phyloP scores from a whole-genome alignment of 2,113 vertebrate species.

The Crotalus helleri region DNA sequence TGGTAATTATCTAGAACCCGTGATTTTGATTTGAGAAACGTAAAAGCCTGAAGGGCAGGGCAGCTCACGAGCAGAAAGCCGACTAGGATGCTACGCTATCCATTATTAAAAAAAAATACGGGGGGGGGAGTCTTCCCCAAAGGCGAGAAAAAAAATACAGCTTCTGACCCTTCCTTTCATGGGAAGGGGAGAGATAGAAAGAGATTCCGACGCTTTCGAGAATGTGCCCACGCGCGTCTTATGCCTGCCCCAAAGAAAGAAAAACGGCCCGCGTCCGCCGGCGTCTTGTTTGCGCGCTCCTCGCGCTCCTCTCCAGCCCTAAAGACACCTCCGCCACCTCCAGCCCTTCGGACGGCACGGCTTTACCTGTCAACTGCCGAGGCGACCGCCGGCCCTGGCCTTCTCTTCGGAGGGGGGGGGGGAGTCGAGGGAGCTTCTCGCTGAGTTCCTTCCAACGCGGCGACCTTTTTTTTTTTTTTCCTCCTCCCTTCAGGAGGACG shows the following conservation, averaged over 20 bases:
- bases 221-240: neutral
- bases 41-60: neutral
- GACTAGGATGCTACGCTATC: neutral
- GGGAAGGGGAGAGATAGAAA: too few relatives aligned
- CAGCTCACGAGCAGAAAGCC: neutral
- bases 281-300: neutral
- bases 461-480: neutral
- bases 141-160: neutral
- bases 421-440: neutral
- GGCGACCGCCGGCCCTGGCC: neutral
- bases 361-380: slow-evolving; percentile 59
- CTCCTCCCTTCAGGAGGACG: neutral
- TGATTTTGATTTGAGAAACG: neutral
- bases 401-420: neutral
- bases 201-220: neutral
- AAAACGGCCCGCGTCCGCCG: neutral
- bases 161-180: neutral
- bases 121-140: neutral
- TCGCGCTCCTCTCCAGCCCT: neutral
- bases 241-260: neutral
- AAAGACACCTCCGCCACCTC: neutral
- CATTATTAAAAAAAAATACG: too few relatives aligned
- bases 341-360: neutral
- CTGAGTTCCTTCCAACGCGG: neutral
- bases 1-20: neutral